A percentile compares a stretch with the other conserved stretches of the same genome.
These are phyloP conservation scores for Oscheius sp. DNA, from an alignment of 2,888 invertebrate genomes.

Conservation along the genomic window DNA sequence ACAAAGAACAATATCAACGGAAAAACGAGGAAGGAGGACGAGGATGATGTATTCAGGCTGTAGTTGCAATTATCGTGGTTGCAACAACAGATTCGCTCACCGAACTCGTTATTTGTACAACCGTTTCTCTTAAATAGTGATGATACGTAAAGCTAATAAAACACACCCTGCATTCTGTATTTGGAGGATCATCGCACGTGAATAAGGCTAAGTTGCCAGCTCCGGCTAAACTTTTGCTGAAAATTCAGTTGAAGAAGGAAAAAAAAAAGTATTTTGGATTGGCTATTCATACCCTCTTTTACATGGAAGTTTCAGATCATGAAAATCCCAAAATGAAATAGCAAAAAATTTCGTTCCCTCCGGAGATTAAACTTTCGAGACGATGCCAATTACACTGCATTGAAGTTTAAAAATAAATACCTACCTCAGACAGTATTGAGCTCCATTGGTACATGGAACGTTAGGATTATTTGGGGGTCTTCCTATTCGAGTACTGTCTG, in stretches of 20 bases:
- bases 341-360: no score
- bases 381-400: no score
- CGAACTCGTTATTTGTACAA: background rate
- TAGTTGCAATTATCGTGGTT: background rate
- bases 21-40: background rate
- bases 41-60: background rate
- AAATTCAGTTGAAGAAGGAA: no score
- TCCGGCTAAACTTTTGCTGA: background rate
- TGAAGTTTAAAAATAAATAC: background rate
- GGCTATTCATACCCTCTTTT: no score
- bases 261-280: no score
- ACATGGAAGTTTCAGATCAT: no score
- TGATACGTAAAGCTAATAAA: no score
- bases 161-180: no score
- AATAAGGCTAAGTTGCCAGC: background rate
- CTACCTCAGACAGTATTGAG: background rate
- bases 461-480: background rate
- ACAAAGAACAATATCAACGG: background rate
- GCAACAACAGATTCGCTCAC: constrained; percentile 13
- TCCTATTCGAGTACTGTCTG: background rate
- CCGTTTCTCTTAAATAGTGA: no score
- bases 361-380: no score
- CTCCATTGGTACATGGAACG: background rate
- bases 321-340: no score
- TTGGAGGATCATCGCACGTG: no score